phyloP scores from a whole-genome alignment of 2,888 invertebrate species.

The Helobdella robusta region DNA sequence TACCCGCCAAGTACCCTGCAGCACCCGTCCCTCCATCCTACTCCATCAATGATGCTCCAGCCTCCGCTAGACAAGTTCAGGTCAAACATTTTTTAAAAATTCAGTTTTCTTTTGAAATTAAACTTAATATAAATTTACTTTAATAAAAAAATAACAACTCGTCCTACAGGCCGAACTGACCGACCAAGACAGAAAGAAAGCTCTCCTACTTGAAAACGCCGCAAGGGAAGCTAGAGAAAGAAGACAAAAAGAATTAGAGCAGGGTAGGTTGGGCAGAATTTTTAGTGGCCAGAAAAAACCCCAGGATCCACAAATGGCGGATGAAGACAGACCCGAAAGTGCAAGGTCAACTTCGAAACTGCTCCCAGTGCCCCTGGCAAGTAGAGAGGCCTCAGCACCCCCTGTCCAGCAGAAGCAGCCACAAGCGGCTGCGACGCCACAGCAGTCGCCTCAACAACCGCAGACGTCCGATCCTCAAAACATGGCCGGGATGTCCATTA shows the following conservation, averaged over 20 bases:
- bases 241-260: slow-evolving; percentile 19
- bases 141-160: not conserved
- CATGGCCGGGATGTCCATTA: slow-evolving; percentile 25
- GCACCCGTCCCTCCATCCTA: no score
- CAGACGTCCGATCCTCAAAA: not conserved
- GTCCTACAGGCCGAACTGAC: slow-evolving; percentile 5
- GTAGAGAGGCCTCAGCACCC: not conserved
- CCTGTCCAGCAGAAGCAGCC: slow-evolving; percentile 8
- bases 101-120: no score
- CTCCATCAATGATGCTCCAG: no score
- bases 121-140: not conserved
- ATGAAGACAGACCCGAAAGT: not conserved
- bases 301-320: not conserved
- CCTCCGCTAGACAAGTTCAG: no score
- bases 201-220: slow-evolving; percentile 29
- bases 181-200: slow-evolving; percentile 24
- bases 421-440: no score
- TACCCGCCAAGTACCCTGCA: no score
- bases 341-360: slow-evolving; percentile 27
- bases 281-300: slow-evolving; percentile 18
- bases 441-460: not conserved
- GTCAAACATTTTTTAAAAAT: no score
- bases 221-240: slow-evolving; percentile 23
- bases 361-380: slow-evolving; percentile 12
- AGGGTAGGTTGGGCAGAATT: not conserved